Percentiles rank a stretch among this genome's conserved stretches.
These are phyloP conservation scores for Pantherophis vulpinus DNA, from an alignment of 2,797 vertebrate genomes.

Conservation along the genomic window DNA sequence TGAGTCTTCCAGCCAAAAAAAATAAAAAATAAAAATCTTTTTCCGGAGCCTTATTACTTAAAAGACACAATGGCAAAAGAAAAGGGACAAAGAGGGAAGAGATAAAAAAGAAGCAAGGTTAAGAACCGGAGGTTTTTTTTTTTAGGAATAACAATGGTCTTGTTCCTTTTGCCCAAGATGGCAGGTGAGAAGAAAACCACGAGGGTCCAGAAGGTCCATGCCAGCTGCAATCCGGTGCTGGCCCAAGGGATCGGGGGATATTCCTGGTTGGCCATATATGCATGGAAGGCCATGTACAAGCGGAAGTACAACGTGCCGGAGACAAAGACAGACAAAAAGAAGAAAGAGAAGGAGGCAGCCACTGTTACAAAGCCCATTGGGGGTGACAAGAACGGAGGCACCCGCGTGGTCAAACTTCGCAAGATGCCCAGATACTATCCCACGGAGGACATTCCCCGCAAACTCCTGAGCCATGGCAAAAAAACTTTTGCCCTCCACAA, in stretches of 20 bases:
- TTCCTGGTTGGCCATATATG: not conserved
- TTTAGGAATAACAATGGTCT: too few species aligned
- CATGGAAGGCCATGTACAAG: slow-evolving; percentile 91
- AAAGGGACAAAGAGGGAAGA: not conserved
- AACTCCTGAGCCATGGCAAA: slow-evolving; percentile 89
- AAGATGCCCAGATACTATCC: slow-evolving; percentile 98
- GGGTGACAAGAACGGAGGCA: slow-evolving; percentile 97
- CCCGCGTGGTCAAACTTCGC: slow-evolving; percentile 88
- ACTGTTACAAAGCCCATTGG: slow-evolving; percentile 89
- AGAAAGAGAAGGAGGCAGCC: slow-evolving; percentile 76
- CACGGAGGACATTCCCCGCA: slow-evolving; percentile 91
- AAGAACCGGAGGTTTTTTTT: too few species aligned
- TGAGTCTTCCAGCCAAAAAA: too few species aligned
- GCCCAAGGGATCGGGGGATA: too few species aligned
- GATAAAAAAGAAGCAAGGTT: too few species aligned
- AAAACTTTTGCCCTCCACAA: slow-evolving; percentile 92
- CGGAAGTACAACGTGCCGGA: slow-evolving; percentile 85
- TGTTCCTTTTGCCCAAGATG: too few species aligned
- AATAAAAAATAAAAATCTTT: too few species aligned
- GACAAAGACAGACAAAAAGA: slow-evolving; percentile 92
- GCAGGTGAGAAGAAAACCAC: too few species aligned
- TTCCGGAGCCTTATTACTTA: too few species aligned
- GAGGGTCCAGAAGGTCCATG: too few species aligned
- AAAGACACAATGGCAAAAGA: not conserved
- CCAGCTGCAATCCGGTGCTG: too few species aligned